phyloP scores from a whole-genome alignment of 2,797 vertebrate species.

The Pangasius mekongensis region DNA sequence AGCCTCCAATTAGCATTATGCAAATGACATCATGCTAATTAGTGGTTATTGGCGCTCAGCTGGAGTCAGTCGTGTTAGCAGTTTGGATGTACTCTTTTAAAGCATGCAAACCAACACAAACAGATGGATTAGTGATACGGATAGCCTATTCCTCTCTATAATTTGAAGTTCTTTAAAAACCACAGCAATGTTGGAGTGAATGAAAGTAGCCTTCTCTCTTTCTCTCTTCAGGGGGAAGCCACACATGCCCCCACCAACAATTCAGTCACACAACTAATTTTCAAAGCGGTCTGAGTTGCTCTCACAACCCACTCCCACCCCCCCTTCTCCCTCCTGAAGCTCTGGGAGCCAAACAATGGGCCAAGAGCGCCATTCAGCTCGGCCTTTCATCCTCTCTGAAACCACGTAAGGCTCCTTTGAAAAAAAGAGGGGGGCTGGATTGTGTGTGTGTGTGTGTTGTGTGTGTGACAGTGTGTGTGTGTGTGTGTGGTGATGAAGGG shows the following conservation, averaged over 20 bases:
- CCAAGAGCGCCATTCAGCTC: conserved; percentile 94
- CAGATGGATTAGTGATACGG: conserved; percentile 15
- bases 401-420: conserved; percentile 59
- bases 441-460: background rate
- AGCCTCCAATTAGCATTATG: conserved; percentile 41
- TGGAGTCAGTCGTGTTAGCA: conserved; percentile 13
- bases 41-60: conserved; percentile 29
- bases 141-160: conserved; percentile 2
- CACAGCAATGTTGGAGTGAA: background rate
- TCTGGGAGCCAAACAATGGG: conserved; percentile 86
- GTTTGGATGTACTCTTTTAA: background rate
- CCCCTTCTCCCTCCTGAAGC: conserved; percentile 74
- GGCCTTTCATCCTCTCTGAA: conserved; percentile 88
- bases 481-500: conserved; percentile 51
- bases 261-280: conserved; percentile 94
- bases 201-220: conserved; percentile 69
- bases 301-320: conserved; percentile 83
- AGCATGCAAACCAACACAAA: conserved; percentile 9
- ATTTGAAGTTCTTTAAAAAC: background rate
- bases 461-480: conserved; percentile 19
- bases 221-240: conserved; percentile 78
- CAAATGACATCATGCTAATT: conserved; percentile 33
- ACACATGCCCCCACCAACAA: conserved; percentile 77
- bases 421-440: conserved; percentile 25
- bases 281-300: conserved; percentile 94